Base-by-base conservation (phyloP, 2,888 invertebrate species). In the Archips crataeganus region DNA sequence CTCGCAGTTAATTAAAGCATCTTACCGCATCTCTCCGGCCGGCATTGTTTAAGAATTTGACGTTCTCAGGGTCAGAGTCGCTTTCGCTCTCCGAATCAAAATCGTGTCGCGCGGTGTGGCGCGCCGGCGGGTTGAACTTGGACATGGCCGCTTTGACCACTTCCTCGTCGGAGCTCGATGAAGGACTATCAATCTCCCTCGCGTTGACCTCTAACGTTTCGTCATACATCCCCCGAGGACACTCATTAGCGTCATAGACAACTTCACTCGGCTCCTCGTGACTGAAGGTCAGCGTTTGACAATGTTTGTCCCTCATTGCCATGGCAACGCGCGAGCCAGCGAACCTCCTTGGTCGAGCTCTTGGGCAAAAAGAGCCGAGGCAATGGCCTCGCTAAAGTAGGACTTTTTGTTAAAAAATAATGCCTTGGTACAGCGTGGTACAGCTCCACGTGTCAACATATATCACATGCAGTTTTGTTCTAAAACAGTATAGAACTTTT, bases 151-250 rank as follows among this genome's bases (percentile, higher is more conserved):
- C 85, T 74, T 84, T 82, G 13, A 89, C 84, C 54, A 86, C 87
- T 71, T 87, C 81, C 73, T 87, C 89, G 75, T 90, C 92, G 23
- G 87, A 85, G 65, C 88, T 88, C 13, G 84, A 81, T 4, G 88
- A 86, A 0, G 95, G 93, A 78, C 95, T 96, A 8, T 95, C 94
- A 51, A 95, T 94, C 77, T 96, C 96, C 78, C 92, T 93, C 0
- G 95, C 95, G 79, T 95, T 94, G 70, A 92, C 87, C 61, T 95
- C 95, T 71, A 96, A 95, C 2, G 94, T 95, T 84, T 96, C 96
- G 89, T 96, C 96, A 82, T 95, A 95, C 94, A 95, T 95, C 71
- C 86, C 90, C 80, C 83, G 85, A 67, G 82, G 85, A 86, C 84
- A 81, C 57, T 81, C 81, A 75, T 76, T 79, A 75, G 67, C 61